Percentiles rank a stretch among this genome's conserved stretches.
Evolutionary conservation across 2,888 invertebrate species (phyloP).

Genomic region (Lochmaea crataegi): DNA sequence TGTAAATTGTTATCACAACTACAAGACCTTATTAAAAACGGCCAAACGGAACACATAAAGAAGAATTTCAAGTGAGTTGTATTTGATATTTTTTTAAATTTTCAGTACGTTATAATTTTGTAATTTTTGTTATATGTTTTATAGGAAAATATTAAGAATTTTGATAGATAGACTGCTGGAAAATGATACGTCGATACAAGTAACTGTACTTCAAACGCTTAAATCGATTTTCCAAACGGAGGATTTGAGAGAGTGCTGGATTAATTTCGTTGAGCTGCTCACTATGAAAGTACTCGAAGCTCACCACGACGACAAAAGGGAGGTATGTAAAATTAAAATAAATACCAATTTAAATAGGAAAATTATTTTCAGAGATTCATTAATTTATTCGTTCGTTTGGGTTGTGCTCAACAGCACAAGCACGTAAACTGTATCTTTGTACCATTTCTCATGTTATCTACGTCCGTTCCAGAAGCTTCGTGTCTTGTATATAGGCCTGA

Average conservation of each 20-base stretch:
- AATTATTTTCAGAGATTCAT: too few species aligned
- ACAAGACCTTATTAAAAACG: constrained; percentile 66
- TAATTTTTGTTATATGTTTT: not conserved
- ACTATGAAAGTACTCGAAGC: constrained; percentile 89
- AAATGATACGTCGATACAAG: constrained; percentile 73
- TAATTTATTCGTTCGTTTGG: too few species aligned
- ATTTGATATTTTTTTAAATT: not conserved
- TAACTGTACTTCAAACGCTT: constrained; percentile 82
- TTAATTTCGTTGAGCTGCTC: constrained; percentile 90
- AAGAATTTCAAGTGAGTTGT: constrained; percentile 66
- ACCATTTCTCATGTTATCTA: too few species aligned
- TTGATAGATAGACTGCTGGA: constrained; percentile 78
- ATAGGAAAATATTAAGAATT: constrained; percentile 78
- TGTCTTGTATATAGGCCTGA: too few species aligned
- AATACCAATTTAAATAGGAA: too few species aligned
- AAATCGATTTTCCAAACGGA: constrained; percentile 86
- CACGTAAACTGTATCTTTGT: too few species aligned
- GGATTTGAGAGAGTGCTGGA: constrained; percentile 82
- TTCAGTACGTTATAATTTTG: constrained; percentile 24
- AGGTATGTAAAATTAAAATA: constrained; percentile 61
- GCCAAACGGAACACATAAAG: constrained; percentile 67
- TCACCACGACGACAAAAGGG: constrained; percentile 79
- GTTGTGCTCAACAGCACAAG: too few species aligned
- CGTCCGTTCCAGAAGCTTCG: too few species aligned
- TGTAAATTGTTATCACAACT: constrained; percentile 63